Evolutionary conservation across 37 sponge, comb jelly and placozoan genomes (phyloP), one percentile per base, ranked within the genome.

Genomic region (Geodia barretti): DNA sequence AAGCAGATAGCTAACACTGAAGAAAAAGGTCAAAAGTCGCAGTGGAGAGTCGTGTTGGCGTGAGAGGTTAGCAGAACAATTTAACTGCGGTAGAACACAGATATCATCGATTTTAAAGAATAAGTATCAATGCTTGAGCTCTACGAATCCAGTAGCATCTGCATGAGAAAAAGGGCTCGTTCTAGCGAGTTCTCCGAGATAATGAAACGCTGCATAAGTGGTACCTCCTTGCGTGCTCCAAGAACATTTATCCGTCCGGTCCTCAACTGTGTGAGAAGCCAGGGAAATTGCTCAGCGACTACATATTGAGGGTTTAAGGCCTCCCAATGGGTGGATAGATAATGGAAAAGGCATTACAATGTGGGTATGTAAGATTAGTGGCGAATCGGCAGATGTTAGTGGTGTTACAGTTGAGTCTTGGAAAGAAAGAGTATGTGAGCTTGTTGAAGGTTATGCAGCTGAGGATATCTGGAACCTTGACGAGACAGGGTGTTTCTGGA

Each of bases 261-360:
- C 64, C 80, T 61, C 60, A 65, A 24, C 79, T 90, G 24, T n/a
- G 37, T 72, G 91, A 85, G 61, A 80, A 64, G 91, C 83, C 39
- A 86, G 63, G 41, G 47, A 86, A 77, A 90, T n/a, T 64, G 86
- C 78, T 60, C 64, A 43, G 0, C 64, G 39, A 34, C 68, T 90
- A 39, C 58, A 74, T 72, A n/a, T 78, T 30, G 80, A 32, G 71
- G 79, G 81, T 47, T 90, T 90, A 70, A 85, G 73, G 68, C 80
- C 81, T 39, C 80, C 81, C 35, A 89, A 84, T 80, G 90, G 90
- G 36, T 89, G 90, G 90, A 73, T 88, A 28, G 84, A 70, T 47
- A 34, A 62, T 24, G 79, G 87, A 82, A 87, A 87, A 60, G n/a
- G n/a, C n/a, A n/a, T n/a, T n/a, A n/a, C n/a, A n/a, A n/a, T n/a